Percentiles rank a stretch among this genome's conserved stretches.
These are phyloP conservation scores for Smutsia temminckii DNA, from an alignment of 2,797 vertebrate genomes.

Conservation along the genomic window DNA sequence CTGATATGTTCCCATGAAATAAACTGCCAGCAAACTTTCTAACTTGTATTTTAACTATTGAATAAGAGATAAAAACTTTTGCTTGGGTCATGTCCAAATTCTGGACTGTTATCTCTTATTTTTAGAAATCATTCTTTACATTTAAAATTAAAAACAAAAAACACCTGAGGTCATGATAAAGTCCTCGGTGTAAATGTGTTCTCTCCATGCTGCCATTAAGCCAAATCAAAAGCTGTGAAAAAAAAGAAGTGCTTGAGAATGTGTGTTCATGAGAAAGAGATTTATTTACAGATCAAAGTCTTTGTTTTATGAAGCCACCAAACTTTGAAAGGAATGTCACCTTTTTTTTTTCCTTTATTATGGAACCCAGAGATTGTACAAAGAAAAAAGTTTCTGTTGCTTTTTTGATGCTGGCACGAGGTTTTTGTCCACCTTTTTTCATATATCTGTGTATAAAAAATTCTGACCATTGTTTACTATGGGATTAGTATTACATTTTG, in stretches of 20 bases:
- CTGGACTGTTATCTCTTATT: conserved; percentile 45
- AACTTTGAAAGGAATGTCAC: conserved; percentile 70
- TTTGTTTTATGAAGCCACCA: conserved; percentile 75
- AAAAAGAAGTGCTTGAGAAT: conserved; percentile 60
- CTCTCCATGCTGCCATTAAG: conserved; percentile 64
- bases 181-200: conserved; percentile 21
- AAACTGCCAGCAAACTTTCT: conserved; percentile 71
- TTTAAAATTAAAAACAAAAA: conserved; percentile 47
- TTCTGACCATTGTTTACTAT: conserved; percentile 83
- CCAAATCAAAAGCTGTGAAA: conserved; percentile 80
- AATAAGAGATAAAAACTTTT: neutral
- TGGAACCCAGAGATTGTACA: conserved; percentile 69
- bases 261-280: conserved; percentile 57
- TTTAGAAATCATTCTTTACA: conserved; percentile 65
- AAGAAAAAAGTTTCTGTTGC: conserved; percentile 72
- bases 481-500: conserved; percentile 81
- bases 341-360: conserved; percentile 42
- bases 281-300: conserved; percentile 59
- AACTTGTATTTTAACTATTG: conserved; percentile 46
- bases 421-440: conserved; percentile 77
- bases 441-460: conserved; percentile 79
- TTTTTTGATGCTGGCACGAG: conserved; percentile 80
- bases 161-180: neutral
- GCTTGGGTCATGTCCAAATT: conserved; percentile 49
- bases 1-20: neutral